phyloP scores from a whole-genome alignment of 2,113 vertebrate species.

The Pseudorectes ferrugineus region DNA sequence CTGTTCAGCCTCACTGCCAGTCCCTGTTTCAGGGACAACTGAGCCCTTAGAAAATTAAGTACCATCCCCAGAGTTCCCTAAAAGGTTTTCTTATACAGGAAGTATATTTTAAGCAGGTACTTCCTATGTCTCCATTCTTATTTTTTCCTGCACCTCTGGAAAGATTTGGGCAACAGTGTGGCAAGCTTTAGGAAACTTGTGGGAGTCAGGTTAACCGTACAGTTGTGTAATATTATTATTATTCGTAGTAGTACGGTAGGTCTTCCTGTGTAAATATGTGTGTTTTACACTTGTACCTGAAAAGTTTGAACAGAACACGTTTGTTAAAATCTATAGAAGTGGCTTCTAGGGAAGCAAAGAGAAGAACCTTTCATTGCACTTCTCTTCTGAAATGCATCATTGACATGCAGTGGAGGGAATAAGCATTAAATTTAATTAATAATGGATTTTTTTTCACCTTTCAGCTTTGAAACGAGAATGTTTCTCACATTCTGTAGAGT shows the following conservation, averaged over 20 bases:
- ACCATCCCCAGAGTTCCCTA: background rate
- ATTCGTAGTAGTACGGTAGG: background rate
- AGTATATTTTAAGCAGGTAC: background rate
- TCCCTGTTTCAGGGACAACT: background rate
- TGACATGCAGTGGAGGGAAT: background rate
- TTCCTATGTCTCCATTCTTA: background rate
- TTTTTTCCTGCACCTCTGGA: background rate
- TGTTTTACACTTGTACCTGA: background rate
- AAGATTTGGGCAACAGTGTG: background rate
- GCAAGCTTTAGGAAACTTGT: background rate
- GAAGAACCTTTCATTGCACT: background rate
- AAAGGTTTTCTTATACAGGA: background rate
- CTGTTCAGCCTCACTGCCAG: background rate
- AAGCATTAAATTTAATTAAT: constrained; percentile 48
- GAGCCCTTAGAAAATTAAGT: background rate
- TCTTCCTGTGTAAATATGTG: background rate
- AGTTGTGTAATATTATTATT: background rate
- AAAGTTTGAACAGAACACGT: background rate
- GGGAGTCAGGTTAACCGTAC: fast-evolving
- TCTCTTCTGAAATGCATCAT: background rate
- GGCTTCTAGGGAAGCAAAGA: background rate
- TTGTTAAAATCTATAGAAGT: background rate
- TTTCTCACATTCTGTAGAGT: constrained; percentile 17
- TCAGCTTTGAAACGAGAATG: constrained; percentile 34
- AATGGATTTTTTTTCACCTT: constrained; percentile 18